Base-by-base conservation (phyloP, 2,113 vertebrate species). In the Catharus bicknelli region DNA sequence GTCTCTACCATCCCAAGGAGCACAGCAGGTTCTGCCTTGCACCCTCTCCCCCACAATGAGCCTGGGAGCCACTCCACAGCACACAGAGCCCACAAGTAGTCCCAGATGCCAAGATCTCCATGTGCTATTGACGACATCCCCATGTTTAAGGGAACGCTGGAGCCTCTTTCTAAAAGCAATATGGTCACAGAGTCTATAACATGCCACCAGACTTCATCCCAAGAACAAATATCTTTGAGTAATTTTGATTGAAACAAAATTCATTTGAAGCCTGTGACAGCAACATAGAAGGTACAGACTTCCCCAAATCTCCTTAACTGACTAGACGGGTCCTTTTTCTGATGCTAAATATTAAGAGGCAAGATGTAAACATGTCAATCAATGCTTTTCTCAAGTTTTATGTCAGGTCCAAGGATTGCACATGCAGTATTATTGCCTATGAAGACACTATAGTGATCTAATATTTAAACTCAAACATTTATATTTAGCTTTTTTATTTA, bases 31-130 rank as follows among this genome's bases (percentile, higher is more conserved):
- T 62, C 62, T 67, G 38, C 43, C 40, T 82, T 82, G 30, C 15
- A 53, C n/a, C 23, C 9, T 26, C 20, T 13, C 26, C 20, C 6
- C 43, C 68, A 58, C 19, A 5, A 11, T 42, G 9, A 68, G 48
- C 26, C 67, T 8, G 13, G 8, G 29, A 86, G 67, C 16, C 62
- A 38, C 64, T 64, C 25, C n/a, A 8, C 27, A 58, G 43, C 25
- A 57, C 17, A 11, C 5, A 0, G 29, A 57, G 18, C 36, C 25
- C 0, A 0, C 50, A 64, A 16, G 32, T 1, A 68, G 34, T 13
- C 40, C 23, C 23, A 73, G 69, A 69, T 34, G 19, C 23, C 42
- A 57, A 5, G 15, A 83, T 5, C 47, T 21, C 11, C 42, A 4
- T 1, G 1, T 13, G 29, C 17, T 59, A 26, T 27, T 34, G 19